Conservation (phyloP, 1,140 invertebrate species). For the Drosophila repletoides region DNA sequence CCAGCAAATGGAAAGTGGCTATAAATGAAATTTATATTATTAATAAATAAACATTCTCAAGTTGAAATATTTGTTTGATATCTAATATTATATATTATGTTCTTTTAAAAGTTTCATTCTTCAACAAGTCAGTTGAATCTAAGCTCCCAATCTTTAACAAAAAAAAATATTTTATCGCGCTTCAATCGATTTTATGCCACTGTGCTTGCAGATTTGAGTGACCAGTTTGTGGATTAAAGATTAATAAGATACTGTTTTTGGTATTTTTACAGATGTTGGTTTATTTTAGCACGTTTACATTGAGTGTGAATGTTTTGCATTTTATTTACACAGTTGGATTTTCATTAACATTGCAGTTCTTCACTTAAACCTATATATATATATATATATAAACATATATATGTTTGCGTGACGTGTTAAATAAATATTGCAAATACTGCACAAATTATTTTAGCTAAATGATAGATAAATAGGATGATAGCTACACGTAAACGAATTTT, state of each 20-base stretch:
- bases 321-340: neutral
- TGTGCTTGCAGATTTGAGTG: slow-evolving; percentile 1
- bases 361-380: no score
- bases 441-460: slow-evolving; percentile 19
- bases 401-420: neutral
- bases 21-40: no score
- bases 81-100: no score
- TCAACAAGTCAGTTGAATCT: no score
- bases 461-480: slow-evolving; percentile 38
- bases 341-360: no score
- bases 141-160: no score
- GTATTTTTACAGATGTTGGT: slow-evolving; percentile 12
- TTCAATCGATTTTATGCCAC: no score
- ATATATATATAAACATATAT: neutral
- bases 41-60: no score
- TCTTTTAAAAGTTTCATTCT: no score
- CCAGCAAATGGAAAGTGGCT: no score
- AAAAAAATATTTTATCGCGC: no score
- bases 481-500: slow-evolving; percentile 49
- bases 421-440: slow-evolving; percentile 33
- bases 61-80: no score
- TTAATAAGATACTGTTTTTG: neutral
- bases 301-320: neutral
- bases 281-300: neutral
- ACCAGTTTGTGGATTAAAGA: neutral